A percentile compares a stretch with the other conserved stretches of the same genome.
These are phyloP conservation scores for Chromobotia macracanthus DNA, from an alignment of 2,797 vertebrate genomes.

Conservation along the genomic window DNA sequence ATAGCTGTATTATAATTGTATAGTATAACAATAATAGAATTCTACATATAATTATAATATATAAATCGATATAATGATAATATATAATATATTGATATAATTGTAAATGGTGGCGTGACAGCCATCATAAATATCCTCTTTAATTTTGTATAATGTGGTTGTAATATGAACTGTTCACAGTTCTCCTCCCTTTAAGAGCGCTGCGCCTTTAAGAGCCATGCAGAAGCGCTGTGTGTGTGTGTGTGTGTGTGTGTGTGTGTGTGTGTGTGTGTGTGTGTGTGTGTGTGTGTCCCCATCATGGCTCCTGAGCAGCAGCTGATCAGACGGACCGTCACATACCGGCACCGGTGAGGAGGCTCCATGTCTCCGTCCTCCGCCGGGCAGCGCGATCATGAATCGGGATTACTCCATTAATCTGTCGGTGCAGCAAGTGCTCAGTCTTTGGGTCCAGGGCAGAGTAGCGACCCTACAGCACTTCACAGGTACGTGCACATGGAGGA, in stretches of 20 bases:
- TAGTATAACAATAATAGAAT: too few species aligned
- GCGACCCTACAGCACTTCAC: constrained; percentile 88
- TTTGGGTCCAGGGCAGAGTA: constrained; percentile 91
- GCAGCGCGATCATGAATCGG: constrained; percentile 79
- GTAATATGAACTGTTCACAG: not conserved
- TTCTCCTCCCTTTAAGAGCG: constrained; percentile 39
- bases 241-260: constrained; percentile 63
- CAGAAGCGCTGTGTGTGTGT: not conserved
- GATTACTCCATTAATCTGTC: constrained; percentile 93
- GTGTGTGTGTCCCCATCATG: constrained; percentile 69
- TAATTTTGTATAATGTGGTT: not conserved
- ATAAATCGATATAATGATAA: too few species aligned
- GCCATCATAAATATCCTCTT: too few species aligned
- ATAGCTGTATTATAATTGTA: too few species aligned
- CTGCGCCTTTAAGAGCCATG: constrained; percentile 79
- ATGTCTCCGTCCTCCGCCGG: constrained; percentile 76
- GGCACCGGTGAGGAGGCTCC: constrained; percentile 76
- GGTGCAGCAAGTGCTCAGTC: constrained; percentile 95
- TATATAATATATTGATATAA: too few species aligned
- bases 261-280: constrained; percentile 42
- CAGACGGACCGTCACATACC: constrained; percentile 69
- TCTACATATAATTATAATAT: too few species aligned
- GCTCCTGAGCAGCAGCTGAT: constrained; percentile 71
- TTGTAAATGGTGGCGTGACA: too few species aligned
- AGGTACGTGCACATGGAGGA: constrained; percentile 77